phyloP scores from a whole-genome alignment of 2,797 vertebrate species.

The Sphenodon punctatus region DNA sequence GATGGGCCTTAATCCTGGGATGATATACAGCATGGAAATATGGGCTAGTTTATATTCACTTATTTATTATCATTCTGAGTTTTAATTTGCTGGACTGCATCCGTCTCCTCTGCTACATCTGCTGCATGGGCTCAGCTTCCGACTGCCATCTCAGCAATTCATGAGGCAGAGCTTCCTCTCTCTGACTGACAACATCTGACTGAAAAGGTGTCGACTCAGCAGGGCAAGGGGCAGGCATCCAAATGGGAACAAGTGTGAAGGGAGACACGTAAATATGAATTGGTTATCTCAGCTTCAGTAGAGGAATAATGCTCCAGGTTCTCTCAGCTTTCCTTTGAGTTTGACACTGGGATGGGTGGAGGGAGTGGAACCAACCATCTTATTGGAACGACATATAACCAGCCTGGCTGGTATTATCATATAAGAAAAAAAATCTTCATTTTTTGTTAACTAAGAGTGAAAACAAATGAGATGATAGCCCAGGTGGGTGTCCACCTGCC shows the following conservation, averaged over 20 bases:
- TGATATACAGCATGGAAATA: not conserved
- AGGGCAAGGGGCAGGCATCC: not conserved
- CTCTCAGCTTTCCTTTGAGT: fast-evolving
- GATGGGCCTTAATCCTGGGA: not conserved
- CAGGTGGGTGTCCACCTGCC: too few species aligned
- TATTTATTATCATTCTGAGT: not conserved
- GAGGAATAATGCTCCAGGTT: fast-evolving
- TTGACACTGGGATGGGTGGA: not conserved
- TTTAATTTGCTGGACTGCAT: not conserved
- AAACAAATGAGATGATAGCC: too few species aligned
- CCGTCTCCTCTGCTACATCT: constrained; percentile 7
- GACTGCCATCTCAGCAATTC: not conserved
- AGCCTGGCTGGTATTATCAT: too few species aligned
- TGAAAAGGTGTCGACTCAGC: not conserved
- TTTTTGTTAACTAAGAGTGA: too few species aligned
- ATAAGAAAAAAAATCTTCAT: too few species aligned
- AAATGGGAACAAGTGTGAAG: not conserved
- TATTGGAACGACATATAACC: not conserved
- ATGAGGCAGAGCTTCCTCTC: fast-evolving
- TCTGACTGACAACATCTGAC: not conserved
- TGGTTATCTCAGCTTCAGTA: fast-evolving
- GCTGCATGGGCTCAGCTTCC: not conserved
- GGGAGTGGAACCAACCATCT: not conserved
- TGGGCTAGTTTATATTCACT: not conserved
- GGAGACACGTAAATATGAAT: not conserved